phyloP scores from a whole-genome alignment of 1,140 invertebrate species.

The silkworm (Bombyx mori) region ASM3026992v2 NC_085121.1:13986001-13986500 shows the following conservation, averaged over 20 bases:
- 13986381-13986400: conserved; percentile 44
- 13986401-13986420: conserved; percentile 5
- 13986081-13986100: no score
- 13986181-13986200: neutral
- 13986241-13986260: conserved; percentile 1
- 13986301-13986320: conserved; percentile 78
- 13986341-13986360: conserved; percentile 33
- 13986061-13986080: no score
- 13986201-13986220: neutral
- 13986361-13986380: conserved; percentile 23
- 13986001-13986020: no score
- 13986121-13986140: no score
- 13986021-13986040: no score
- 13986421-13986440: no score
- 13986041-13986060: no score
- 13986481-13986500: neutral
- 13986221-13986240: neutral
- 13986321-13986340: conserved; percentile 62
- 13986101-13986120: no score
- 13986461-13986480: neutral
- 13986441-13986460: neutral
- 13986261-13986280: neutral
- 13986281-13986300: conserved; percentile 80
- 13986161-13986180: no score
- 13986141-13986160: no score